Evolutionary conservation across 2,888 invertebrate species (phyloP).

Genomic region (Leucoma salicis): DNA sequence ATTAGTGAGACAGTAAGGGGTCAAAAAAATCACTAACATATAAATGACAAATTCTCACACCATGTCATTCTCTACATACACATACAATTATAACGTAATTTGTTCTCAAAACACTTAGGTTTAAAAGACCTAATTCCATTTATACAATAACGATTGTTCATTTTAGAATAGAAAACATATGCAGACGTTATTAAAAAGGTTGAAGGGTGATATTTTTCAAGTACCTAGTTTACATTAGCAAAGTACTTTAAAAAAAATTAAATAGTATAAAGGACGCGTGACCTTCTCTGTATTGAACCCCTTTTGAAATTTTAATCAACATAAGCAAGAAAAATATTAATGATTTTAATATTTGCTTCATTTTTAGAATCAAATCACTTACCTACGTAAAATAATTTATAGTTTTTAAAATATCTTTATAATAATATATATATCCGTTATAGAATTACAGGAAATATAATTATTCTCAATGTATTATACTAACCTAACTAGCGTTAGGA

Average conservation of each 20-base stretch:
- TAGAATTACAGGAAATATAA: too few relatives aligned
- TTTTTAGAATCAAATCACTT: not conserved
- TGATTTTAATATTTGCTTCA: conserved; percentile 17
- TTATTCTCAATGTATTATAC: too few relatives aligned
- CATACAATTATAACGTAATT: conserved; percentile 35
- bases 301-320: conserved; percentile 21
- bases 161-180: conserved; percentile 64
- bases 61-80: conserved; percentile 9
- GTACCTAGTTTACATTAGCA: conserved; percentile 20
- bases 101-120: conserved; percentile 43
- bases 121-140: conserved; percentile 50
- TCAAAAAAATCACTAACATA: too few relatives aligned
- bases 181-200: conserved; percentile 31
- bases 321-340: conserved; percentile 32
- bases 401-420: too few relatives aligned
- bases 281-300: conserved; percentile 38
- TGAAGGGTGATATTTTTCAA: conserved; percentile 36
- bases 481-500: too few relatives aligned
- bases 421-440: too few relatives aligned
- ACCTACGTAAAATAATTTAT: too few relatives aligned
- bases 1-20: too few relatives aligned
- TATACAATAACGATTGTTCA: conserved; percentile 49
- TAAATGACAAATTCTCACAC: too few relatives aligned
- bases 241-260: conserved; percentile 60
- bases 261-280: conserved; percentile 58